Percentiles rank a stretch among this genome's conserved stretches.
phyloP scores from a whole-genome alignment of 2,888 invertebrate genomes.

The Yponomeuta malinellus region DNA sequence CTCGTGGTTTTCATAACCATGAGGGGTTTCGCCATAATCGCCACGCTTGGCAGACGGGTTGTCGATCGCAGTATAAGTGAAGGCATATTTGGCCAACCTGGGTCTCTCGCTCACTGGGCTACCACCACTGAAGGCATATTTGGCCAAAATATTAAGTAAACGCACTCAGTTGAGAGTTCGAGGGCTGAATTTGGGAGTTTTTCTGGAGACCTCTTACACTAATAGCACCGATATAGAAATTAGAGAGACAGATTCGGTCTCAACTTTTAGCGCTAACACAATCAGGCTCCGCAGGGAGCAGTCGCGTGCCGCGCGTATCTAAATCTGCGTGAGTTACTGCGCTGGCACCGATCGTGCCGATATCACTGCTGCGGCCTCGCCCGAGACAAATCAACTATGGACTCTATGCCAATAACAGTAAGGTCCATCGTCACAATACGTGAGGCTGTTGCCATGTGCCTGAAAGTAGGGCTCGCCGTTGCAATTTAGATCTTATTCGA shows the following conservation, averaged over 20 bases:
- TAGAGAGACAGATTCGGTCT: background rate
- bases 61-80: too few relatives aligned
- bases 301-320: slow-evolving; percentile 15
- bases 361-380: background rate
- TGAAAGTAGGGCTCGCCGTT: background rate
- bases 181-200: too few relatives aligned
- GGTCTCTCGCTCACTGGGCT: too few relatives aligned
- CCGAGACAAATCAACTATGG: background rate
- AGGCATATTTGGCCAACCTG: too few relatives aligned
- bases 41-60: too few relatives aligned
- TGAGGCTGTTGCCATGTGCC: background rate
- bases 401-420: background rate
- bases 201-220: too few relatives aligned
- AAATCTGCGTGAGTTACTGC: slow-evolving; percentile 16
- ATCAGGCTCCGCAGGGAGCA: slow-evolving; percentile 2
- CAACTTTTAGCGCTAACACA: background rate
- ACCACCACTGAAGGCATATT: too few relatives aligned
- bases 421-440: background rate
- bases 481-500: background rate
- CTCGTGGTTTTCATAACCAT: too few relatives aligned
- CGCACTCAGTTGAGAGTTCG: too few relatives aligned
- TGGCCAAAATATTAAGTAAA: too few relatives aligned
- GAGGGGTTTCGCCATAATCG: too few relatives aligned
- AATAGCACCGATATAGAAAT: too few relatives aligned
- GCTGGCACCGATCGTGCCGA: slow-evolving; percentile 6